Evolutionary conservation across 2,113 vertebrate species (phyloP).

Genomic region (Gymnocephalus cernua): DNA sequence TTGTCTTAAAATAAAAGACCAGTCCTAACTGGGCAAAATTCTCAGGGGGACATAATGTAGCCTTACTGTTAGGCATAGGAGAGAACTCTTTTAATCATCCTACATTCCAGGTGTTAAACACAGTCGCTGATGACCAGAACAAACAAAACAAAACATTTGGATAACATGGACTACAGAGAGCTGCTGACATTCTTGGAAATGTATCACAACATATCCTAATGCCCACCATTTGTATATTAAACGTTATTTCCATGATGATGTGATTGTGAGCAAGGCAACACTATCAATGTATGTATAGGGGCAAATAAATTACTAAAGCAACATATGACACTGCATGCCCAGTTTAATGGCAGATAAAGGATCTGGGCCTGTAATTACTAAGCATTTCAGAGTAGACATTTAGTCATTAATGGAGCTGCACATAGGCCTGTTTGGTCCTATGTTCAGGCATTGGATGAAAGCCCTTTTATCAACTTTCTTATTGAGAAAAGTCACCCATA

Average conservation of each 20-base stretch:
- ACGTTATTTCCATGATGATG: background rate
- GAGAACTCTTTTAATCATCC: background rate
- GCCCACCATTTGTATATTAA: too few relatives aligned
- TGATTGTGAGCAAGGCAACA: background rate
- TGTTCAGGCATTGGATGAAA: background rate
- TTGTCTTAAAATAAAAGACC: constrained; percentile 9
- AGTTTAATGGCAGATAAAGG: background rate
- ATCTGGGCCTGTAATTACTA: background rate
- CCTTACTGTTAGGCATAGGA: background rate
- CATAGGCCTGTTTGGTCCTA: background rate
- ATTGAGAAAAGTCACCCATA: background rate
- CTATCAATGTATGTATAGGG: background rate
- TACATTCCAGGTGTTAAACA: background rate
- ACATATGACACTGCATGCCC: background rate
- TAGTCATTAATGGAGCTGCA: background rate
- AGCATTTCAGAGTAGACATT: background rate
- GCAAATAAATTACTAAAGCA: background rate
- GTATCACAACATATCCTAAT: too few relatives aligned
- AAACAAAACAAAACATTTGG: background rate
- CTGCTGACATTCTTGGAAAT: background rate
- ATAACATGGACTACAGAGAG: background rate
- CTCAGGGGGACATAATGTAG: background rate
- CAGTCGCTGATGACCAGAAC: background rate
- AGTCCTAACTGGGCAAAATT: background rate
- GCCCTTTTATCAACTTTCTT: background rate